Percentiles rank a stretch among this genome's conserved stretches.
Conservation (phyloP, 2,113 vertebrate genomes). For the Mustelus asterias region DNA sequence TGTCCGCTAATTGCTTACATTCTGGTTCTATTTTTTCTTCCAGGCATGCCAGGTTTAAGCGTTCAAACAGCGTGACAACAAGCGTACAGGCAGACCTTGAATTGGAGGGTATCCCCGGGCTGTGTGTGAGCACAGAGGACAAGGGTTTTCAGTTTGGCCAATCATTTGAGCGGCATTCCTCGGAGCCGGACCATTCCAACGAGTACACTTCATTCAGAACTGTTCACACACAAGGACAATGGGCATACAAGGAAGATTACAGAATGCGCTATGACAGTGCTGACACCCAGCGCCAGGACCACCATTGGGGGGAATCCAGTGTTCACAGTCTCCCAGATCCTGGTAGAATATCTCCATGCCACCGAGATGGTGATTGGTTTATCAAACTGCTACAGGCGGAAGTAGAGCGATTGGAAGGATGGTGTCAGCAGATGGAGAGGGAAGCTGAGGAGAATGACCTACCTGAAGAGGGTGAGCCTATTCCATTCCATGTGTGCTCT, state of each 20-base stretch:
- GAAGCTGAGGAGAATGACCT: slow-evolving; percentile 92
- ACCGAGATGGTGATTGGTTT: slow-evolving; percentile 91
- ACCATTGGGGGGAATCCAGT: slow-evolving; percentile 76
- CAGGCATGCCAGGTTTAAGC: slow-evolving; percentile 90
- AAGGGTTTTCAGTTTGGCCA: slow-evolving; percentile 93
- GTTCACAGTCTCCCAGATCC: slow-evolving; percentile 90
- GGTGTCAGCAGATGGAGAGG: slow-evolving; percentile 96
- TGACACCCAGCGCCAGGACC: slow-evolving; percentile 65
- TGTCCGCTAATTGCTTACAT: neutral
- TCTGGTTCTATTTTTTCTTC: slow-evolving; percentile 28
- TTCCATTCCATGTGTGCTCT: neutral
- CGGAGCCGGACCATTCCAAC: slow-evolving; percentile 78
- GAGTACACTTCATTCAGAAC: slow-evolving; percentile 90
- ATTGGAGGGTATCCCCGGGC: slow-evolving; percentile 77
- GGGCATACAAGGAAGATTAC: slow-evolving; percentile 91
- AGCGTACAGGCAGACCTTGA: slow-evolving; percentile 96
- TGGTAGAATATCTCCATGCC: slow-evolving; percentile 84
- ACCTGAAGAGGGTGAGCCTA: slow-evolving; percentile 81
- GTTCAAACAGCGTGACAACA: slow-evolving; percentile 95
- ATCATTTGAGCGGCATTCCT: slow-evolving; percentile 91
- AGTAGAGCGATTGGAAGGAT: slow-evolving; percentile 94
- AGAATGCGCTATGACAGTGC: slow-evolving; percentile 78
- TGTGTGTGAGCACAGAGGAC: slow-evolving; percentile 83
- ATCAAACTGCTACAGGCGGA: slow-evolving; percentile 87
- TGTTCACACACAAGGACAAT: slow-evolving; percentile 94